A percentile compares a stretch with the other conserved stretches of the same genome.
phyloP scores from a whole-genome alignment of 37 sponge, comb jelly and placozoan genomes.

The Halisarca cf. caerulea region DNA sequence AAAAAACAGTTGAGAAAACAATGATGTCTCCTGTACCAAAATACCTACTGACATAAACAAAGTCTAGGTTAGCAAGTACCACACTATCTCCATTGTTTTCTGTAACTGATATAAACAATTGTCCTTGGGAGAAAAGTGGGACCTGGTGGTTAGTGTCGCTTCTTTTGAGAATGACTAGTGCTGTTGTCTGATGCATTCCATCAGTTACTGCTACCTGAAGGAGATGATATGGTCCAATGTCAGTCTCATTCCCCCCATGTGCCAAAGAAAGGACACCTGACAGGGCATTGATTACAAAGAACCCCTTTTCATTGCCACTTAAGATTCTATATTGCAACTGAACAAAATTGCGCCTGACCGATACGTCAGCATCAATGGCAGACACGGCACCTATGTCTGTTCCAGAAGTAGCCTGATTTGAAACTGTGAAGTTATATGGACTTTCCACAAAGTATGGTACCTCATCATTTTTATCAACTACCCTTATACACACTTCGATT shows the following conservation, averaged over 20 bases:
- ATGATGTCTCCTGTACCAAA: neutral
- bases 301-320: neutral
- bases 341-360: neutral
- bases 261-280: neutral
- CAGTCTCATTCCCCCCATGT: neutral
- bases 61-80: neutral
- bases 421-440: neutral
- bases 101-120: neutral
- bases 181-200: too few species aligned
- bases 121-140: neutral
- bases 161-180: neutral
- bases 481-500: neutral
- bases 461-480: constrained; percentile 3
- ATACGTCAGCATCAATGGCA: neutral
- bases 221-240: too few species aligned
- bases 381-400: neutral
- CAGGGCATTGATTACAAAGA: neutral
- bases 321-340: neutral
- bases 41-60: neutral
- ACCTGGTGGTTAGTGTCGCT: neutral
- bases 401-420: neutral
- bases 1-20: neutral
- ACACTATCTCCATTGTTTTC: neutral
- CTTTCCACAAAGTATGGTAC: neutral
- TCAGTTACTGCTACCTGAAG: constrained; percentile 1